Conservation (phyloP, 2,888 invertebrate species). For the Congeria kusceri region DNA sequence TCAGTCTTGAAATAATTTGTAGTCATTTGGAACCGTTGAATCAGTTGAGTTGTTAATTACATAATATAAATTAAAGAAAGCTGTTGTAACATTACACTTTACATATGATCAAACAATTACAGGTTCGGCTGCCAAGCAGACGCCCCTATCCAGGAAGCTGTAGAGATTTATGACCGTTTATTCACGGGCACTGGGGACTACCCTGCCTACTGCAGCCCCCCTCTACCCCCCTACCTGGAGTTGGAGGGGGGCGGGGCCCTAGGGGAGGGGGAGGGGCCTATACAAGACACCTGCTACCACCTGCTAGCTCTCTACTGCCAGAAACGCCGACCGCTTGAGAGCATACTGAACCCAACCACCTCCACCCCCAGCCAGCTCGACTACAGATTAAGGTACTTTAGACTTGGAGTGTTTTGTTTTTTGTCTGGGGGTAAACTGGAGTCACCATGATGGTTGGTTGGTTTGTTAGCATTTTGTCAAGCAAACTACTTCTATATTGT, state of each 20-base stretch:
- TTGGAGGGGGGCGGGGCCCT: constrained; percentile 40
- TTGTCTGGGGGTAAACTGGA: too few relatives aligned
- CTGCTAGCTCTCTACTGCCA: constrained; percentile 91
- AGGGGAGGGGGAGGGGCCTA: constrained; percentile 50
- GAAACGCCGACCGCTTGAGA: constrained; percentile 87
- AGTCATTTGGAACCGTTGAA: too few relatives aligned
- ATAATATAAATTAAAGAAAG: too few relatives aligned
- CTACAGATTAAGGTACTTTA: constrained; percentile 87
- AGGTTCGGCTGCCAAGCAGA: constrained; percentile 91
- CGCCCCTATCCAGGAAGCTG: constrained; percentile 90
- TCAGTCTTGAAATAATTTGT: too few relatives aligned
- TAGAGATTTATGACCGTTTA: constrained; percentile 90
- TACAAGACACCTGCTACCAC: constrained; percentile 91
- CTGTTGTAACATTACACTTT: too few relatives aligned
- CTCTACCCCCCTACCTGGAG: constrained; percentile 84
- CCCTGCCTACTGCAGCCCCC: constrained; percentile 80
- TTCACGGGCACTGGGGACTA: constrained; percentile 69
- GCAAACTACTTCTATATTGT: too few relatives aligned
- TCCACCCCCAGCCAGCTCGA: constrained; percentile 93
- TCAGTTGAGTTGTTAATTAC: too few relatives aligned
- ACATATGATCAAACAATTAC: constrained; percentile 1
- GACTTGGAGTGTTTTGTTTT: too few relatives aligned
- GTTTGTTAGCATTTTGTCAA: too few relatives aligned
- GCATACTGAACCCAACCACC: constrained; percentile 90
- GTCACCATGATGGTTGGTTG: too few relatives aligned